Conservation (phyloP, 2,888 invertebrate species). For the Leptogaster cylindrica region DNA sequence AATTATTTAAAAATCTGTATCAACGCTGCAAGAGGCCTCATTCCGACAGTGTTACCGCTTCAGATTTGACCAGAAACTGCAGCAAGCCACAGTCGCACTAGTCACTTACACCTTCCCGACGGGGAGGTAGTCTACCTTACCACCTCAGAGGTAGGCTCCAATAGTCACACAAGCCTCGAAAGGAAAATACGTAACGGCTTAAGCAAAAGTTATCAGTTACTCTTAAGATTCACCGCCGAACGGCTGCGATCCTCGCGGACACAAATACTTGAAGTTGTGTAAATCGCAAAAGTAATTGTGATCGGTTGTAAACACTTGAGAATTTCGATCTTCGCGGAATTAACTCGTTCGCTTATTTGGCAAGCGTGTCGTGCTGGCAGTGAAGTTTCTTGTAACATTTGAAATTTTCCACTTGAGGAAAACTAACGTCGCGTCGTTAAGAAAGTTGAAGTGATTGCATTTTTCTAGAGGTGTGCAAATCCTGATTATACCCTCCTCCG, state of each 20-base stretch:
- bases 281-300: no score
- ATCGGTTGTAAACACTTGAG: no score
- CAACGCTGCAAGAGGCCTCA: no score
- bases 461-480: no score
- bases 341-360: neutral
- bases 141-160: slow-evolving; percentile 11
- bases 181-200: slow-evolving; percentile 6
- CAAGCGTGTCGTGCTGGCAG: slow-evolving; percentile 3
- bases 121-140: no score
- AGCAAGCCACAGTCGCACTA: no score
- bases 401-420: slow-evolving; percentile 23
- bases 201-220: slow-evolving; percentile 22
- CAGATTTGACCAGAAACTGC: no score
- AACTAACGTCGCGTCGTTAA: neutral
- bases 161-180: neutral
- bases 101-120: no score
- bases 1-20: no score
- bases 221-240: slow-evolving; percentile 4
- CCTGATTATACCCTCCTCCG: slow-evolving; percentile 1
- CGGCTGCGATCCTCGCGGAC: no score
- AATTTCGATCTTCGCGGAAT: no score
- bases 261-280: neutral
- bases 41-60: no score
- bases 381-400: slow-evolving; percentile 16
- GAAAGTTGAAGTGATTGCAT: slow-evolving; percentile 1